Evolutionary conservation across 2,113 vertebrate species (phyloP), one percentile per base, ranked within the genome.

Genomic region (Ochotona curzoniae): DNA sequence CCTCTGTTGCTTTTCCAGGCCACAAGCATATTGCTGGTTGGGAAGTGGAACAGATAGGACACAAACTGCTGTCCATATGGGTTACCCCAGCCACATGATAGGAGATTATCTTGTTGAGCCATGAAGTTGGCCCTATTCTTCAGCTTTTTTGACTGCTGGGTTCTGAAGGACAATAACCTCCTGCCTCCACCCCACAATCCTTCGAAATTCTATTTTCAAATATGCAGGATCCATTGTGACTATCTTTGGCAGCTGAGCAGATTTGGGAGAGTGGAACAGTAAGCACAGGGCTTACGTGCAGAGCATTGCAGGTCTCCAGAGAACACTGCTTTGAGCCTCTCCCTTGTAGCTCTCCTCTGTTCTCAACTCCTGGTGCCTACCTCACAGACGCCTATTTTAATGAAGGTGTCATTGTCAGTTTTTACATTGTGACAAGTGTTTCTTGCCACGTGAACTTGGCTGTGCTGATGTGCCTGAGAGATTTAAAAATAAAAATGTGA

Each of bases 381-480:
- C 11, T 93, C 8, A n/a, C 82, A 96, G 0, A 73, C 30, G 84
- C 5, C 21, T 64, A 81, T 95, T 93, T 91, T 95, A 97, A 89
- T 61, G 82, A 94, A 94, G 75, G 63, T 94, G 91, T 86, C 76
- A 89, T 5, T 93, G 95, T 94, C 49, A 93, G 75, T 93, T 93
- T 54, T 28, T 57, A 49, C 30, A 35, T 64, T 86, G 83, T 95
- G 83, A 81, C 66, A 95, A 94, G 83, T 87, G 67, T 67, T 93
- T 96, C 87, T 63, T 44, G 4, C 66, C 69, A 54, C 25, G n/a
- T 82, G 47, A 96, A 60, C 51, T 12, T 94, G 30, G 64, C 35
- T 81, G 1, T 71, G 64, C 63, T 85, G 11, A 79, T 90, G 26
- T 81, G 25, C n/a, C 60, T 71, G 64, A 70, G 47, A 17, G 1